Evolutionary conservation across 2,888 invertebrate genomes (phyloP), one percentile per base, ranked within the genome.

Genomic region (Candidula unifasciata): DNA sequence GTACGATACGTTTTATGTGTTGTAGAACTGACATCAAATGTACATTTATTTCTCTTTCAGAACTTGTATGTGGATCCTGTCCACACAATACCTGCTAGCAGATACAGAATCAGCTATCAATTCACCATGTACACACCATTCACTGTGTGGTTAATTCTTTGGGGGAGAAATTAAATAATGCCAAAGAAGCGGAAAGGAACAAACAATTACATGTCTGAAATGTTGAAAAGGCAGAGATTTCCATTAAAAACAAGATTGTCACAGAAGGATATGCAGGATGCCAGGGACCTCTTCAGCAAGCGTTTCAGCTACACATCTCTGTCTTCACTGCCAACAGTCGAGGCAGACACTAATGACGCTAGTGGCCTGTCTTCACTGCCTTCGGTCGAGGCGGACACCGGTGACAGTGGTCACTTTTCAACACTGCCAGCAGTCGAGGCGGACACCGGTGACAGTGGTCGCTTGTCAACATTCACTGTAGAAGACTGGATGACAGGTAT

Each of bases 401-500:
- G 6, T 3, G n/a, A 27, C 30, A n/a, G n/a, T n/a, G n/a, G n/a
- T n/a, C n/a, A n/a, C n/a, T n/a, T n/a, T n/a, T n/a, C 33, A 18
- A 3, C 16, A 10, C 60, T 30, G 24, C n/a, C 44, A 44, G 44
- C 44, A 13, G 44, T 10, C 44, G 44, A 44, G 44, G 10, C n/a
- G 44, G 44, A 16, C 13, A 13, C 68, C 18, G 21, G n/a, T 13
- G 57, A 8, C n/a, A 0, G 24, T 69, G 2, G 69, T 3, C 8
- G 24, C 21, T 5, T 37, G 6, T 54, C 74, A 54, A 54, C n/a
- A 21, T 57, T 37, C 13, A 10, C 60, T 60, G 81, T 81, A 24
- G 81, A 81, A 64, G 81, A 81, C 13, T 81, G 81, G 81, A 73
- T 81, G 73, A 57, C 60, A 60, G 73, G 81, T 73, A 73, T 54